Evolutionary conservation across 2,888 invertebrate species (phyloP), one percentile per base, ranked within the genome.

Genomic region (Saturnia pavonia): DNA sequence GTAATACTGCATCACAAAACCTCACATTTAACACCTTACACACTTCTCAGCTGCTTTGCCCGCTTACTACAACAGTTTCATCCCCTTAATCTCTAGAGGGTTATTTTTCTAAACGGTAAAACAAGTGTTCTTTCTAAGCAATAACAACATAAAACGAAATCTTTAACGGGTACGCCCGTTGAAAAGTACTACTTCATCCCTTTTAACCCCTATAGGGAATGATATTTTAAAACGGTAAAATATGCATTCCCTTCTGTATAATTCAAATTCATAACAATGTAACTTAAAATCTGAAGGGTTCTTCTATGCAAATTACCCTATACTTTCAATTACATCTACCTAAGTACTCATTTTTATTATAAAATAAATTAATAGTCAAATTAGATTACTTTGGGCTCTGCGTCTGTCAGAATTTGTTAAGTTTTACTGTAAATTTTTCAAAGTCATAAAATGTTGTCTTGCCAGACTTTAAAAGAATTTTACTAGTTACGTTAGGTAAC

Each of bases 1-100:
- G 99, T 60, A 99, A 92, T 25, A 99, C 98, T 96, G 86, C 25
- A 4, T 25, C 25, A 57, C 12, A 25, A 19, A 51, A 51, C 48
- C 19, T 51, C 14, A 19, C 14, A 16, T 51, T 51, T 19, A 43
- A 16, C 6, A 48, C 6, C 1, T 48, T 6, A 48, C 16, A 16
- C 14, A 51, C n/a, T 19, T 51, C 1, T n/a, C 9, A 51, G n/a
- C n/a, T n/a, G 51, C 1, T n/a, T 43, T n/a, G 1, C 19, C n/a
- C n/a, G 51, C n/a, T 7, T 51, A 2, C 11, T 1, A 25, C 7
- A 11, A 57, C 12, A 9, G 25, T 54, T 14, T 25, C 57, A 57
- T 57, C 57, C 57, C 25, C 1, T 57, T 25, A 57, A 57, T 12
- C 57, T 12, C 14, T 25, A 25, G 1, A 12, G 25, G 57, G 57